A percentile compares a stretch with the other conserved stretches of the same genome.
phyloP scores from a whole-genome alignment of 2,888 invertebrate species.

The Podotricha telesiphe region DNA sequence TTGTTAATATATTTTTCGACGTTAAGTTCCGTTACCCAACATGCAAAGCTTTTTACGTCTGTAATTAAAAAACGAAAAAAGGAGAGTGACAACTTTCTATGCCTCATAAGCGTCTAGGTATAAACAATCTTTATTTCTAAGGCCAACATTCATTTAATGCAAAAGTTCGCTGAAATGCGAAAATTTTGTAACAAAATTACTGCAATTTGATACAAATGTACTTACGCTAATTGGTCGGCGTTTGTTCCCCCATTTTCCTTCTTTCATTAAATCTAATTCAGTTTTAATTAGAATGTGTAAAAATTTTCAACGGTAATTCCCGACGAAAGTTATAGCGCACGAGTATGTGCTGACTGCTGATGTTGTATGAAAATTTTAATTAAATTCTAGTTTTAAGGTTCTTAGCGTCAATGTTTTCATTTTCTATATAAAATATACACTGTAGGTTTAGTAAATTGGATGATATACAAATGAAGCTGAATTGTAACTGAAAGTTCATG shows the following conservation, averaged over 20 bases:
- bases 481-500: no score
- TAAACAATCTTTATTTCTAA: neutral
- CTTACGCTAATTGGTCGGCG: slow-evolving; percentile 39
- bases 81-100: no score
- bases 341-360: slow-evolving; percentile 11
- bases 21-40: neutral
- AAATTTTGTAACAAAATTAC: slow-evolving; percentile 25
- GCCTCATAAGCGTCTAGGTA: no score
- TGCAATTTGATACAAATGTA: slow-evolving; percentile 31
- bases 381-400: slow-evolving; percentile 3
- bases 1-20: no score
- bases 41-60: no score
- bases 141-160: slow-evolving; percentile 1
- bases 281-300: slow-evolving; percentile 39
- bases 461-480: no score
- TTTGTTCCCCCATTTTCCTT: slow-evolving; percentile 31
- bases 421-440: neutral
- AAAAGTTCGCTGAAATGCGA: neutral
- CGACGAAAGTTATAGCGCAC: slow-evolving; percentile 3
- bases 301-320: slow-evolving; percentile 14
- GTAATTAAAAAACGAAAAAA: no score
- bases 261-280: slow-evolving; percentile 38
- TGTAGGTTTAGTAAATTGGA: no score
- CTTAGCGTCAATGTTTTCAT: neutral
- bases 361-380: slow-evolving; percentile 16